These are phyloP conservation scores for Cetoscarus ocellatus DNA, from an alignment of 2,797 vertebrate genomes.

Conservation along the genomic window DNA sequence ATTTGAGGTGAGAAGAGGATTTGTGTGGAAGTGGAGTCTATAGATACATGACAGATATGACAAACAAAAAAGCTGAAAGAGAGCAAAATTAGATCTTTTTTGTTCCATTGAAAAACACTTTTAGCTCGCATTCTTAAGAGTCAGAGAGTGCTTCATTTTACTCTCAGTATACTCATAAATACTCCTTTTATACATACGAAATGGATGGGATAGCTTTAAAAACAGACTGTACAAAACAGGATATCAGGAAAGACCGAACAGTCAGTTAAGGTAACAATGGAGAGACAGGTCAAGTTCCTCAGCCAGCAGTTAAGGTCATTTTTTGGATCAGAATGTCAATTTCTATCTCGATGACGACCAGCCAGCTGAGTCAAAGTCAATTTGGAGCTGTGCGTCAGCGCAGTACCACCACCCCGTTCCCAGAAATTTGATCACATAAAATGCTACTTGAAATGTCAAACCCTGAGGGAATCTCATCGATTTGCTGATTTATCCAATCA, in stretches of 20 bases:
- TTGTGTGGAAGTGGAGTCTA: no score
- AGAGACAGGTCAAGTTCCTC: slow-evolving; percentile 42
- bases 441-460: slow-evolving; percentile 67
- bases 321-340: slow-evolving; percentile 63
- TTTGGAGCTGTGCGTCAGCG: slow-evolving; percentile 46
- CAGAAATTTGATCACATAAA: slow-evolving; percentile 61
- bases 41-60: no score
- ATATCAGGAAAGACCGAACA: neutral
- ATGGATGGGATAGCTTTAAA: neutral
- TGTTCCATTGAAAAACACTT: no score
- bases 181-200: no score
- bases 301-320: slow-evolving; percentile 42
- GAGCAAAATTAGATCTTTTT: no score
- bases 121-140: no score
- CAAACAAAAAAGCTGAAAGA: no score
- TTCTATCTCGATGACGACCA: slow-evolving; percentile 51
- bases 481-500: slow-evolving; percentile 59
- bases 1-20: no score
- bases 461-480: slow-evolving; percentile 44
- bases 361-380: slow-evolving; percentile 53
- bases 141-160: no score
- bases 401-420: slow-evolving; percentile 20
- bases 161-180: no score
- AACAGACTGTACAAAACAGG: neutral
- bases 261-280: neutral